Evolutionary conservation across 2,797 vertebrate genomes (phyloP).

Genomic region (Agapornis canus): DNA sequence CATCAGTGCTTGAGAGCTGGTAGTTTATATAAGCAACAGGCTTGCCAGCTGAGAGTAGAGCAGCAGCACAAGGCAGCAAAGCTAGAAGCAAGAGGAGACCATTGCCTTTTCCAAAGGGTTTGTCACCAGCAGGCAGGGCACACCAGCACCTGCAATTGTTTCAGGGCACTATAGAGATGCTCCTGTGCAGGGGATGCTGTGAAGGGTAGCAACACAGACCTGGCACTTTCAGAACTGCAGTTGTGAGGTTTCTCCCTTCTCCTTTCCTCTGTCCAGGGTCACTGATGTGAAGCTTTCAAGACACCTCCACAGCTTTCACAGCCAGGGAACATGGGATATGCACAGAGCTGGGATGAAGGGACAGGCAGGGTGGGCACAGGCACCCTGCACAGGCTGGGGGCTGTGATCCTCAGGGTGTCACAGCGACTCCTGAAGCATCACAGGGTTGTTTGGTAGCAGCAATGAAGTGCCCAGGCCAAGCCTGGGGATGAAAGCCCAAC

Average conservation of each 20-base stretch:
- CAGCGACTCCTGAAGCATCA: neutral
- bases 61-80: neutral
- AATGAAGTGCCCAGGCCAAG: neutral
- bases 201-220: neutral
- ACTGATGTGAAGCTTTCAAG: neutral
- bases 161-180: neutral
- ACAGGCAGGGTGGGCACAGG: fast-evolving
- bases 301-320: neutral
- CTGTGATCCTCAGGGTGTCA: neutral
- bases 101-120: neutral
- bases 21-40: slow-evolving; percentile 5
- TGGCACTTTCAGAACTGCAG: neutral
- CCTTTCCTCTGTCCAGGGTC: neutral
- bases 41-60: neutral
- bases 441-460: neutral
- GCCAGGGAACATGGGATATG: fast-evolving
- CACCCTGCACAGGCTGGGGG: neutral
- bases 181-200: neutral
- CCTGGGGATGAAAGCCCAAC: neutral
- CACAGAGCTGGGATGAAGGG: neutral
- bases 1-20: neutral
- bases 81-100: neutral
- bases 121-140: fast-evolving
- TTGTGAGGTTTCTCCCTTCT: neutral
- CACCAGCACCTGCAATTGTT: neutral